Conservation (phyloP, 2,888 invertebrate species). For the Galerucella nymphaeae region DNA sequence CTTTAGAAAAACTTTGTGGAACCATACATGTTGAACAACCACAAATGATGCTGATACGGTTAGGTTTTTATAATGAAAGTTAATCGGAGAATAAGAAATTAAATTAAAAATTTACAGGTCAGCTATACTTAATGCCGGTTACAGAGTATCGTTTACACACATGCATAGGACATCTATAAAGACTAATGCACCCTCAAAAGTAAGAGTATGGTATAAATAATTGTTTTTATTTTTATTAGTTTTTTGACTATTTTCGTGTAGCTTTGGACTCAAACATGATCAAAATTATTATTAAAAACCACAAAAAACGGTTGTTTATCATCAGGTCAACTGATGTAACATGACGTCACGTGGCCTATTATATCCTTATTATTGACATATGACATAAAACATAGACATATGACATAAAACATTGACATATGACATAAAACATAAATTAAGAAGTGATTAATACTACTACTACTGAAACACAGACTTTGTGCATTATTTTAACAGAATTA, state of each 20-base stretch:
- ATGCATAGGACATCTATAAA: conserved; percentile 89
- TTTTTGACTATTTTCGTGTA: neutral
- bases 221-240: neutral
- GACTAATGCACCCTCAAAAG: conserved; percentile 86
- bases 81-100: too few relatives aligned
- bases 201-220: neutral
- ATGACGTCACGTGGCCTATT: too few relatives aligned
- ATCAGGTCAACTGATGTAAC: too few relatives aligned
- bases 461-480: too few relatives aligned
- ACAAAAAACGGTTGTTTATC: too few relatives aligned
- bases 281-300: too few relatives aligned
- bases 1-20: conserved; percentile 80
- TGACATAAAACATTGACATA: too few relatives aligned
- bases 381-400: too few relatives aligned
- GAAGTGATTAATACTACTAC: too few relatives aligned
- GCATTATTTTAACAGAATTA: neutral
- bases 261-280: too few relatives aligned
- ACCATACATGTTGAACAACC: conserved; percentile 78
- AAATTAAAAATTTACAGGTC: conserved; percentile 72
- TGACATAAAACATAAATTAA: too few relatives aligned
- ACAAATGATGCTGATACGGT: conserved; percentile 78
- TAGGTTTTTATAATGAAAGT: conserved; percentile 29
- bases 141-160: conserved; percentile 92
- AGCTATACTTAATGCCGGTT: conserved; percentile 89
- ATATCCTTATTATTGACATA: too few relatives aligned